Percentiles rank a stretch among this genome's conserved stretches.
Evolutionary conservation across 2,797 vertebrate genomes (phyloP).

Genomic region (Ispidina picta): DNA sequence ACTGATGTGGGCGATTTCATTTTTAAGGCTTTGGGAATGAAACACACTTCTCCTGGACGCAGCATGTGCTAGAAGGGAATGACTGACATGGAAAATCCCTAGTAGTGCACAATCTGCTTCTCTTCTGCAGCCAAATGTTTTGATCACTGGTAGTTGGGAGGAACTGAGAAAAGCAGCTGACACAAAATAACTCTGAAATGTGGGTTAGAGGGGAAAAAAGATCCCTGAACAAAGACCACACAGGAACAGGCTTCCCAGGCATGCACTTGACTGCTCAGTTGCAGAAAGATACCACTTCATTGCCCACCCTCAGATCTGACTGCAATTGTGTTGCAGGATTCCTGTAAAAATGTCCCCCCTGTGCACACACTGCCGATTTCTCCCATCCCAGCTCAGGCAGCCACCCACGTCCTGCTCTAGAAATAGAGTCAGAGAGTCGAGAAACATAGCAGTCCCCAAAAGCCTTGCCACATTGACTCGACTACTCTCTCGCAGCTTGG

Average conservation of each 20-base stretch:
- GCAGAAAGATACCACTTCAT: not conserved
- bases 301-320: not conserved
- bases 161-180: constrained; percentile 43
- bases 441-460: not conserved
- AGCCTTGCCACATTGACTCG: not conserved
- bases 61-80: not conserved
- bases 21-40: not conserved
- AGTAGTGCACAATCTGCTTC: not conserved
- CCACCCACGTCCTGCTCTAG: not conserved
- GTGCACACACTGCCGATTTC: fast-evolving
- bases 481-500: not conserved
- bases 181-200: not conserved
- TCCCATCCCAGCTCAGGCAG: not conserved
- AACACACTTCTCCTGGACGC: not conserved
- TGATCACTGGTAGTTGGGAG: not conserved
- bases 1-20: not conserved
- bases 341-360: not conserved
- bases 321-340: not conserved
- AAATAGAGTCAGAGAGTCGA: not conserved
- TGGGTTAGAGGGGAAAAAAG: not conserved
- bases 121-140: not conserved
- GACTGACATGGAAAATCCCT: not conserved
- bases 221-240: not conserved
- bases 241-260: not conserved
- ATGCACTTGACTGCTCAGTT: not conserved